Conservation (phyloP, 2,888 invertebrate species). For the Hylaea fasciaria region DNA sequence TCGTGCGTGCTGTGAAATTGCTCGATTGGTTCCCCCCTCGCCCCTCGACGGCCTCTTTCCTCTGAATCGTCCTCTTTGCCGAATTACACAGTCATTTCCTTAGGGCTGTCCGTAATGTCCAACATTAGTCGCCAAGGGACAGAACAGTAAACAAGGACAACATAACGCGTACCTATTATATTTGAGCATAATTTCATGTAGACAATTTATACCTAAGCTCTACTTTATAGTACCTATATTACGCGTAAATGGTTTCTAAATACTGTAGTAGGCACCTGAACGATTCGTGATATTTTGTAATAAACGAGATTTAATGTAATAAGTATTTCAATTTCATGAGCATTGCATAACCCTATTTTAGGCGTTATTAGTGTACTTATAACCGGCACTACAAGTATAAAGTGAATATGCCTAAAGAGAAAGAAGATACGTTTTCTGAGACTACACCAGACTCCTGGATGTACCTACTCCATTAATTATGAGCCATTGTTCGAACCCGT, state of each 20-base stretch:
- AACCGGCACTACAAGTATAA: constrained; percentile 19
- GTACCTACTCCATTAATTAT: constrained; percentile 38
- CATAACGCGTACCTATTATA: no score
- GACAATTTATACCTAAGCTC: no score
- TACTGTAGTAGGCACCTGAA: no score
- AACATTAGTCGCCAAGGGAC: constrained; percentile 1
- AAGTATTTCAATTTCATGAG: no score
- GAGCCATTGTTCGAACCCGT: constrained; percentile 39
- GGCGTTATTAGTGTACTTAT: constrained; percentile 5
- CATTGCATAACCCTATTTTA: constrained; percentile 7
- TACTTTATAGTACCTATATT: no score
- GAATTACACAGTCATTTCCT: constrained; percentile 53
- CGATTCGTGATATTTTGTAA: no score
- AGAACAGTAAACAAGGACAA: no score
- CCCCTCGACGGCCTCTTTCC: constrained; percentile 42
- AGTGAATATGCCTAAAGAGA: constrained; percentile 20
- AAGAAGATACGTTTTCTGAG: constrained; percentile 30
- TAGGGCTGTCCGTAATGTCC: constrained; percentile 24
- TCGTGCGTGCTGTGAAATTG: constrained; percentile 76
- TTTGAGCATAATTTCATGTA: no score
- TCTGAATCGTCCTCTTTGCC: constrained; percentile 52
- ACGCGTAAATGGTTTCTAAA: no score
- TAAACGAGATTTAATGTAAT: no score
- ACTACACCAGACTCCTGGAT: constrained; percentile 34
- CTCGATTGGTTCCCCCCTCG: constrained; percentile 66